These are phyloP conservation scores for Tringa solitaria DNA, from an alignment of 2,113 vertebrate species.

Conservation along the genomic window DNA sequence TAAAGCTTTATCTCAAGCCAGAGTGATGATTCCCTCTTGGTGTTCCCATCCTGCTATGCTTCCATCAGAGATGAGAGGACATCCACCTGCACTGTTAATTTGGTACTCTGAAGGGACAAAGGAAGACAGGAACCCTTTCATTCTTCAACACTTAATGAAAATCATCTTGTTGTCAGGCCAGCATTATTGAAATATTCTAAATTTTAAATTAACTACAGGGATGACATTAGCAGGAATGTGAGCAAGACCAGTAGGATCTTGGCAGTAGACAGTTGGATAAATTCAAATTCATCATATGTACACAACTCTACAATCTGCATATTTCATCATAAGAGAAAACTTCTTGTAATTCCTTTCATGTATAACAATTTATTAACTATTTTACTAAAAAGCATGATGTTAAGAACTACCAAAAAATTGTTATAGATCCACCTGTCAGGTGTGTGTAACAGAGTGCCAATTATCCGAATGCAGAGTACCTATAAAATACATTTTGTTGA, in stretches of 20 bases:
- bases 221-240: constrained; percentile 13
- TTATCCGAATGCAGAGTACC: neutral
- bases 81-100: neutral
- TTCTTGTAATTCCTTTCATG: neutral
- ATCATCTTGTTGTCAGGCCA: neutral
- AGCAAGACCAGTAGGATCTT: neutral
- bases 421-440: neutral
- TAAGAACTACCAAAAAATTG: neutral
- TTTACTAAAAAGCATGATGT: neutral
- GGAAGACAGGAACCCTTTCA: neutral
- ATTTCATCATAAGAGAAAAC: neutral
- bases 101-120: neutral
- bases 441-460: neutral
- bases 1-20: neutral
- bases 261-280: neutral
- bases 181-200: neutral
- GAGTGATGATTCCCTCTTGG: neutral
- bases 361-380: neutral
- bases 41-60: neutral
- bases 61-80: neutral
- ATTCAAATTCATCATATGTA: neutral
- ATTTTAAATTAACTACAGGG: constrained; percentile 1
- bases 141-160: neutral
- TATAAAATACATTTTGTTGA: neutral
- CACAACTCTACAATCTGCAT: neutral